phyloP scores from a whole-genome alignment of 2,797 vertebrate genomes.

The Myioborus melanocephalus region DNA sequence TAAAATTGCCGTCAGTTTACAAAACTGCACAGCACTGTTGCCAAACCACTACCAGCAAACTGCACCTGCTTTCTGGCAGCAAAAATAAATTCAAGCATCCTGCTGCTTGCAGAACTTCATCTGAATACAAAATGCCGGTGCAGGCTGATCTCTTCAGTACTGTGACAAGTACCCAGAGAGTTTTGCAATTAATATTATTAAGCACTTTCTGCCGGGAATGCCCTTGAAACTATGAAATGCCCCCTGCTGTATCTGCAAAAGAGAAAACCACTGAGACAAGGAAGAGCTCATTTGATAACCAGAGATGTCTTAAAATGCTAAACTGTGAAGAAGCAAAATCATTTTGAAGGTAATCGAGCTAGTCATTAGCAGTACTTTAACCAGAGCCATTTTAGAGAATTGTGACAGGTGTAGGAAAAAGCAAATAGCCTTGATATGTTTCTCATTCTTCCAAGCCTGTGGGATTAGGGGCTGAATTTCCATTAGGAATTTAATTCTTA shows the following conservation, averaged over 20 bases:
- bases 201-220: conserved; percentile 50
- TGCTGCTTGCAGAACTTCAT: conserved; percentile 41
- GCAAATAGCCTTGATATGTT: background rate
- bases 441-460: background rate
- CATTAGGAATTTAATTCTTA: conserved; percentile 10
- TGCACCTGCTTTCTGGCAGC: conserved; percentile 10
- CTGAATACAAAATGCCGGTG: conserved; percentile 50
- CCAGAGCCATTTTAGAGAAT: background rate
- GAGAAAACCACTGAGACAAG: background rate
- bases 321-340: background rate
- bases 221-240: conserved; percentile 19
- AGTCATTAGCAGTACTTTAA: conserved; percentile 22
- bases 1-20: background rate
- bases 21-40: background rate
- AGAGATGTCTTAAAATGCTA: background rate
- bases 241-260: background rate
- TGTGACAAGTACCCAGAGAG: conserved; percentile 51
- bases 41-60: background rate
- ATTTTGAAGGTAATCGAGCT: background rate
- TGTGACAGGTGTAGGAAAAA: background rate
- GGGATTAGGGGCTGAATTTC: background rate
- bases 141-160: conserved; percentile 41
- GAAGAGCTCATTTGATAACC: background rate
- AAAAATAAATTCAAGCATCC: conserved; percentile 1
- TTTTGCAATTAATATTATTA: conserved; percentile 66